Evolutionary conservation across 2,113 vertebrate genomes (phyloP).

Genomic region (Girardinichthys multiradiatus): DNA sequence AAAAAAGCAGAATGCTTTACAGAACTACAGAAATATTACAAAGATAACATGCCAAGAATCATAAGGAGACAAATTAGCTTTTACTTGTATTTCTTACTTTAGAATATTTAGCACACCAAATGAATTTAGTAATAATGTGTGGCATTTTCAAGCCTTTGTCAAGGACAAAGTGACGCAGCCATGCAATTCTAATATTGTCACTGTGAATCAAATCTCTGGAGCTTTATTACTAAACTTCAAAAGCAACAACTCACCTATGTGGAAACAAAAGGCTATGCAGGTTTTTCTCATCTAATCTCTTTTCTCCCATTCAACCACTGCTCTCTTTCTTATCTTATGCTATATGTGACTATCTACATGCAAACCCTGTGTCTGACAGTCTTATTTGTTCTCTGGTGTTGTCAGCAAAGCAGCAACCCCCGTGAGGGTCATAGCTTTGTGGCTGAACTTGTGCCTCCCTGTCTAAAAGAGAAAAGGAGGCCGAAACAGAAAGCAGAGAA

Average conservation of each 20-base stretch:
- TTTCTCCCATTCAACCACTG: neutral
- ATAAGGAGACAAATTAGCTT: conserved; percentile 21
- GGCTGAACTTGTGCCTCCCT: conserved; percentile 45
- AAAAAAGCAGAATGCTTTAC: conserved; percentile 9
- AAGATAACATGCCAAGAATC: conserved; percentile 33
- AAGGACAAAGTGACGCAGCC: conserved; percentile 17
- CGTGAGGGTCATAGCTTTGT: conserved; percentile 61
- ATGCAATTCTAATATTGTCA: conserved; percentile 36
- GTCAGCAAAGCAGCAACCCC: conserved; percentile 33
- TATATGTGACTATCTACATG: conserved; percentile 14
- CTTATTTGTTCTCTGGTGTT: conserved; percentile 53
- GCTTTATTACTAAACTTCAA: conserved; percentile 65
- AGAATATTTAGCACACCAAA: conserved; percentile 24
- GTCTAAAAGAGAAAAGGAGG: conserved; percentile 46
- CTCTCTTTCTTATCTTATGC: conserved; percentile 11
- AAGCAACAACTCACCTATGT: conserved; percentile 47
- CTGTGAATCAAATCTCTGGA: conserved; percentile 48
- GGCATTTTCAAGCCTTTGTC: conserved; percentile 20
- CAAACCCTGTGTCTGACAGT: conserved; percentile 27
- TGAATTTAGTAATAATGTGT: conserved; percentile 25
- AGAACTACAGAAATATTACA: conserved; percentile 36
- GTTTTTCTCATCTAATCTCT: conserved; percentile 28
- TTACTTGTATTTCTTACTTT: conserved; percentile 41
- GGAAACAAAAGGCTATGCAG: conserved; percentile 41
- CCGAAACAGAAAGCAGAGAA: conserved; percentile 15